Evolutionary conservation across 2,797 vertebrate species (phyloP).

Genomic region (Diceros bicornis): DNA sequence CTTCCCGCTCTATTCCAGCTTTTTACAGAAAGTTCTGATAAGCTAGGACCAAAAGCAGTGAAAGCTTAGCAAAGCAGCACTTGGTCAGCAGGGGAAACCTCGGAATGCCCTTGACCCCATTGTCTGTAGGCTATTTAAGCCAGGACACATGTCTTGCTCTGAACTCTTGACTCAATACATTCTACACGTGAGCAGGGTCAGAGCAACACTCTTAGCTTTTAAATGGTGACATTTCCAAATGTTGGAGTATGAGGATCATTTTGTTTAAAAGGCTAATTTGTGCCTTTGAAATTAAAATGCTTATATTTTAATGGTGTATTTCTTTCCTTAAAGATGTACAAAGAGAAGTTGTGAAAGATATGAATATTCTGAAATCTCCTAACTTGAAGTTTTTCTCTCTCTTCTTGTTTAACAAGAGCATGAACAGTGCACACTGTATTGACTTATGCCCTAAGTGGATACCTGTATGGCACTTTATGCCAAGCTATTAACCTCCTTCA

Average conservation of each 20-base stretch:
- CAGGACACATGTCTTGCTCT: background rate
- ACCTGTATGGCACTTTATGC: background rate
- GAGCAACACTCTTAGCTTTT: constrained; percentile 25
- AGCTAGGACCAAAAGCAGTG: background rate
- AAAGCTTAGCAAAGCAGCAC: background rate
- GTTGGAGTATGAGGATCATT: constrained; percentile 44
- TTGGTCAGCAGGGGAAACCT: background rate
- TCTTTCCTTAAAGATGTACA: background rate
- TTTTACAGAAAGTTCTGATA: background rate
- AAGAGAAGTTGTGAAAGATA: constrained; percentile 32
- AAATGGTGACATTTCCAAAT: constrained; percentile 45
- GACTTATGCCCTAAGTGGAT: background rate
- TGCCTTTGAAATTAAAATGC: constrained; percentile 62
- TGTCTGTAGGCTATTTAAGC: background rate
- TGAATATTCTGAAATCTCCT: background rate
- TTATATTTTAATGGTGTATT: constrained; percentile 28
- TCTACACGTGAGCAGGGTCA: background rate
- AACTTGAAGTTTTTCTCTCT: background rate
- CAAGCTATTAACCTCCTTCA: constrained; percentile 50
- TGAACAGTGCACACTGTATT: background rate
- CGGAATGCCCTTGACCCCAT: background rate
- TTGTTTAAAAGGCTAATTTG: constrained; percentile 61
- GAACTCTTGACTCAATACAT: background rate
- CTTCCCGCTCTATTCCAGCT: background rate
- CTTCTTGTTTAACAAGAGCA: background rate